Evolutionary conservation across 2,113 vertebrate genomes (phyloP).

Genomic region (Anolis sagrei): DNA sequence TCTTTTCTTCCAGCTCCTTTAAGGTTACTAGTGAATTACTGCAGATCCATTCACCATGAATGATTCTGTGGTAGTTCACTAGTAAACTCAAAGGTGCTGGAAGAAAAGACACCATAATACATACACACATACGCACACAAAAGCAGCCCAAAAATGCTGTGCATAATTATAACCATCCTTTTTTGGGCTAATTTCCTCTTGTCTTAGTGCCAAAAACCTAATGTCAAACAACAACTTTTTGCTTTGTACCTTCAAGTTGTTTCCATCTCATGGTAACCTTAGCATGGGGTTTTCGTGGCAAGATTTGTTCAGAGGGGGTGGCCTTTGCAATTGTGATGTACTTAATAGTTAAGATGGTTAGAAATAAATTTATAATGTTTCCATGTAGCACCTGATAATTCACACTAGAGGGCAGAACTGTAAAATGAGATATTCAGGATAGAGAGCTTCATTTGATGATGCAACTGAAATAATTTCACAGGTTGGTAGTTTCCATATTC

Average conservation of each 20-base stretch:
- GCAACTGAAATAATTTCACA: neutral
- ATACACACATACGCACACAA: neutral
- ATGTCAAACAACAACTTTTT: neutral
- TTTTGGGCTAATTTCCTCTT: neutral
- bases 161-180: neutral
- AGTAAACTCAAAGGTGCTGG: too few species aligned
- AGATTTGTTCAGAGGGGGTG: too few species aligned
- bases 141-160: neutral
- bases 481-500: neutral
- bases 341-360: neutral
- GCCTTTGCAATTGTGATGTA: neutral
- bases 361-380: neutral
- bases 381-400: neutral
- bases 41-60: too few species aligned
- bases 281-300: too few species aligned
- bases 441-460: neutral
- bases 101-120: too few species aligned
- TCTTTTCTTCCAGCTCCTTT: too few species aligned
- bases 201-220: neutral
- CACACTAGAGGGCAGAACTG: constrained; percentile 19
- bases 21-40: too few species aligned
- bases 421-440: neutral
- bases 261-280: too few species aligned
- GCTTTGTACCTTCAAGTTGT: too few species aligned
- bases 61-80: too few species aligned